These are phyloP conservation scores for Tethya wilhelma DNA, from an alignment of 37 sponge, comb jelly and placozoan species.

Conservation along the genomic window DNA sequence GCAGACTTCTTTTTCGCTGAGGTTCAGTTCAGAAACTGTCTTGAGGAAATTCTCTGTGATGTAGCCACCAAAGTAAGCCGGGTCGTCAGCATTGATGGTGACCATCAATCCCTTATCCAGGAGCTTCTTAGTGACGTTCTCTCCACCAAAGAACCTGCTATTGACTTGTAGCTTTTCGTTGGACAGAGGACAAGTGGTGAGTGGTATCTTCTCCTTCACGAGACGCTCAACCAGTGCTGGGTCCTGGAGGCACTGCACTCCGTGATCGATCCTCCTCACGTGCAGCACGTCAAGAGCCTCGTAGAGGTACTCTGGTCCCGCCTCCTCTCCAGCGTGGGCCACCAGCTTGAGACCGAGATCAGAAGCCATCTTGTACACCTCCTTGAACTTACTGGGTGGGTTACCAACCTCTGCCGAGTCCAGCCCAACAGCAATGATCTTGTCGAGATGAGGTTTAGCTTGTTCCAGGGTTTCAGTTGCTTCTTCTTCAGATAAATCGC, in stretches of 20 bases:
- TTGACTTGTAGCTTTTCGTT: conserved; percentile 64
- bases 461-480: conserved; percentile 48
- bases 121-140: conserved; percentile 36
- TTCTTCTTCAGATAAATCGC: conserved; percentile 57
- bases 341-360: conserved; percentile 65
- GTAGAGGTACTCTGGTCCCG: conserved; percentile 48
- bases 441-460: conserved; percentile 57
- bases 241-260: conserved; percentile 68
- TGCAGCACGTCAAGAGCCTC: conserved; percentile 49
- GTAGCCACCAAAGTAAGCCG: conserved; percentile 87
- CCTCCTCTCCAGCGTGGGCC: conserved; percentile 78
- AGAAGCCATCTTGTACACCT: conserved; percentile 53
- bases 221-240: conserved; percentile 34
- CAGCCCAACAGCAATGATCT: conserved; percentile 69
- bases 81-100: conserved; percentile 83
- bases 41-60: conserved; percentile 67
- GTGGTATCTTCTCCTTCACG: conserved; percentile 38
- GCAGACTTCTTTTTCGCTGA: conserved; percentile 59
- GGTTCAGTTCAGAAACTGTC: not conserved
- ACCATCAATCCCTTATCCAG: conserved; percentile 61
- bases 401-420: conserved; percentile 76
- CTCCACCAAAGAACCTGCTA: conserved; percentile 41
- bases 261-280: conserved; percentile 64
- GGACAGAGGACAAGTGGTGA: conserved; percentile 75
- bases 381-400: conserved; percentile 61